Conservation (phyloP, 2,113 vertebrate genomes). For the Urocitellus parryii region DNA sequence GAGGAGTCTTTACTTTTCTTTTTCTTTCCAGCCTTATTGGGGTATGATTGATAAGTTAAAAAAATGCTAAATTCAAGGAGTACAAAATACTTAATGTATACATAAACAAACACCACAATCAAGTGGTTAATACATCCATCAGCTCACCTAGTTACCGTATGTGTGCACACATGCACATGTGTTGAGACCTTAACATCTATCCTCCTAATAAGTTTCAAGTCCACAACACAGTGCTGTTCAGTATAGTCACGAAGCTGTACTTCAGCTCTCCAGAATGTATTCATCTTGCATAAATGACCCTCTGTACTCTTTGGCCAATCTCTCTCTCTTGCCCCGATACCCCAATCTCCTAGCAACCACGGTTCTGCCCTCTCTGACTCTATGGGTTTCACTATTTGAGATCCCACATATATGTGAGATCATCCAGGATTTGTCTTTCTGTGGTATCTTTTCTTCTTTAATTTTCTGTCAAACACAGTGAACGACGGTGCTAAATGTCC, state of each 20-base stretch:
- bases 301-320: background rate
- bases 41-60: background rate
- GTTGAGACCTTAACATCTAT: background rate
- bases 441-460: background rate
- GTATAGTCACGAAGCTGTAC: background rate
- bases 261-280: background rate
- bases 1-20: background rate
- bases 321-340: background rate
- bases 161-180: background rate
- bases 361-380: background rate
- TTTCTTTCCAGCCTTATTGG: background rate
- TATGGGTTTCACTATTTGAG: background rate
- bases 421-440: background rate
- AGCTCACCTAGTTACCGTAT: background rate
- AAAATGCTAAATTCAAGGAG: background rate
- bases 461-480: background rate
- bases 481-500: background rate
- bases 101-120: background rate
- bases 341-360: background rate
- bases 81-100: background rate
- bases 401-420: background rate
- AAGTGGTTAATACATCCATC: background rate
- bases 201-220: constrained; percentile 1
- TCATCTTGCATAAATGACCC: background rate
- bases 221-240: background rate